These are phyloP conservation scores for Erythrocercus mccallii DNA, from an alignment of 2,113 vertebrate genomes.

Conservation along the genomic window DNA sequence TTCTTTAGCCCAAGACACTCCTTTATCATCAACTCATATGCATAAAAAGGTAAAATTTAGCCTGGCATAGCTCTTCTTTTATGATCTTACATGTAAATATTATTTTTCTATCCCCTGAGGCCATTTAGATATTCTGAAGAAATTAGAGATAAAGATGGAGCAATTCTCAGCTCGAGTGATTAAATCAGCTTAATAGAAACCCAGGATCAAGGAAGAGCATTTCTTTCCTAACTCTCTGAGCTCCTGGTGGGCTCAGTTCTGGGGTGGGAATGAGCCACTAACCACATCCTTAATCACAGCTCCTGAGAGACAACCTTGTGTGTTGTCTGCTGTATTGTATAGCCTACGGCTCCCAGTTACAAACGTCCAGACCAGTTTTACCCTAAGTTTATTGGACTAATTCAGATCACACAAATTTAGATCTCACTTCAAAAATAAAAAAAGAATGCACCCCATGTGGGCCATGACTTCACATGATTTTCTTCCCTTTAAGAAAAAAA, in stretches of 20 bases:
- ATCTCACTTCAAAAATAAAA: not conserved
- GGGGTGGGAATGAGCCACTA: not conserved
- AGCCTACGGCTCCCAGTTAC: not conserved
- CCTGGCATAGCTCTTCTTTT: not conserved
- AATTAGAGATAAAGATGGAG: not conserved
- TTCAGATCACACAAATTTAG: not conserved
- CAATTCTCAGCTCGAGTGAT: not conserved
- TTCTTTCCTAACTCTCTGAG: not conserved
- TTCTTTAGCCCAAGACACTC: not conserved
- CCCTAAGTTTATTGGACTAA: not conserved
- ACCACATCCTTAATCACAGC: not conserved
- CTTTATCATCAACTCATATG: not conserved
- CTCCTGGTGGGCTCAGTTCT: not conserved
- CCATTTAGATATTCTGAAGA: not conserved
- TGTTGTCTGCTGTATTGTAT: not conserved
- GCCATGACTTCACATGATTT: not conserved
- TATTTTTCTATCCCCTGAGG: not conserved
- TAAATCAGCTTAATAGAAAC: not conserved
- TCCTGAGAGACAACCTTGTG: not conserved
- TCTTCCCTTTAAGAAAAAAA: slow-evolving; percentile 6
- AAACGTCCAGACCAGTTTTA: not conserved
- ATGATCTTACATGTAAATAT: not conserved
- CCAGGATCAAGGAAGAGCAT: not conserved
- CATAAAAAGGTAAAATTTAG: not conserved
- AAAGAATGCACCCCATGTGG: not conserved